Evolutionary conservation across 2,888 invertebrate genomes (phyloP).

Genomic region (Caradrina clavipalpis): DNA sequence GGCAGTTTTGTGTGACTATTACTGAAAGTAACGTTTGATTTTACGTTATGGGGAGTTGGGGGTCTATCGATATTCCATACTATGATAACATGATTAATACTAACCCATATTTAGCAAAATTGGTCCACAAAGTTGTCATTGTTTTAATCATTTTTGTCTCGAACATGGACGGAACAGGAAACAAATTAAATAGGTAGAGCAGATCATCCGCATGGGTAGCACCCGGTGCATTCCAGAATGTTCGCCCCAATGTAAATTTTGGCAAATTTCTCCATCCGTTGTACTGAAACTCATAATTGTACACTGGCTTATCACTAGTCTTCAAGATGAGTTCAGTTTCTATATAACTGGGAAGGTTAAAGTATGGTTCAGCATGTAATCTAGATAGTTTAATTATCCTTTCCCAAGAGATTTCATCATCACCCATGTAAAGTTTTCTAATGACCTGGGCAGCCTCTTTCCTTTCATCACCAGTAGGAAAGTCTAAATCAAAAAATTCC

Average conservation of each 20-base stretch:
- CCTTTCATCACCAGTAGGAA: conserved; percentile 15
- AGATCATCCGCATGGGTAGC: conserved; percentile 40
- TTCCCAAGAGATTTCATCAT: conserved; percentile 22
- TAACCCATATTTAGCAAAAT: conserved; percentile 63
- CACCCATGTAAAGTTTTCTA: conserved; percentile 37
- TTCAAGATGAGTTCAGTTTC: conserved; percentile 37
- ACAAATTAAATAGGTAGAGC: conserved; percentile 27
- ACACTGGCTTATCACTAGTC: conserved; percentile 44
- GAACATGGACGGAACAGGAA: conserved; percentile 22
- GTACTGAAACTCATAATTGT: conserved; percentile 56
- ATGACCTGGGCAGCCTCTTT: conserved; percentile 9
- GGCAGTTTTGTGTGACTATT: no score
- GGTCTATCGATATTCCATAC: no score
- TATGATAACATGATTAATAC: no score
- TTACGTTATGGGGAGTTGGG: no score
- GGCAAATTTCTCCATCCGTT: conserved; percentile 24
- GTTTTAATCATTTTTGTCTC: conserved; percentile 55
- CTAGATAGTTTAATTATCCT: conserved; percentile 40
- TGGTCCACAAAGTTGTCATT: conserved; percentile 62
- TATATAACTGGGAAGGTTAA: conserved; percentile 27
- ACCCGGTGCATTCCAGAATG: conserved; percentile 24
- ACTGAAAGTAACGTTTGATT: no score
- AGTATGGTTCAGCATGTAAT: conserved; percentile 37
- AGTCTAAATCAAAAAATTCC: conserved; percentile 18
- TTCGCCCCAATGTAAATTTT: conserved; percentile 9